Base-by-base conservation (phyloP, 2,888 invertebrate species). In the Sisyra nigra region DNA sequence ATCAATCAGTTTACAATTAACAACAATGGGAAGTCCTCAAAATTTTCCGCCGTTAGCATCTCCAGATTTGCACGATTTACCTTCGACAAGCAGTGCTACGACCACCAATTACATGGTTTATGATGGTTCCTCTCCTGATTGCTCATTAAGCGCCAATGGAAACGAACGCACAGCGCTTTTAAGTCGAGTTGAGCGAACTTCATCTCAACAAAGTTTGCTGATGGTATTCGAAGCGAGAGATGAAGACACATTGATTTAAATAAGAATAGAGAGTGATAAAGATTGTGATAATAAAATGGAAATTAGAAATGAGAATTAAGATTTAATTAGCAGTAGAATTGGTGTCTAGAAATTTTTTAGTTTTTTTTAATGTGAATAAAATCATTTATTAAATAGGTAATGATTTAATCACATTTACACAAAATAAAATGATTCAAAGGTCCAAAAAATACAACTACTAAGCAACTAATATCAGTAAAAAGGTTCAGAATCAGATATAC, bases 241-340 rank as follows among this genome's bases (percentile, higher is more conserved):
- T 57, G 87, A 87, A 63, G 87, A 87, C 54, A 87, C 87, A 10
- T 69, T 87, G 42, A 81, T 87, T 52, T 87, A 77, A 72, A 53
- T 36, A 47, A 33, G 7, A 24, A 24, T n/a, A 24, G 5, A 24
- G 24, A 24, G 24, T 24, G 24, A 24, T 24, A 24, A 7, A 24
- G 24, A 24, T 24, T 24, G 24, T 24, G 24, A 24, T 24, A 24
- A 7, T 24, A 5, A 24, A 24, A 24, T 24, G 3, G 7, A 24
- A 5, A 5, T 24, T 24, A 24, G 3, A 24, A 24, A 24, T 24
- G 24, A 7, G n/a, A n/a, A n/a, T n/a, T n/a, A n/a, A n/a, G n/a
- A n/a, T n/a, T n/a, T n/a, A n/a, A n/a, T n/a, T n/a, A n/a, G n/a
- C n/a, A n/a, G n/a, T n/a, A n/a, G n/a, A n/a, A n/a, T n/a, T n/a